Evolutionary conservation across 2,888 invertebrate species (phyloP).

Genomic region (Amblyjoppa proteus): DNA sequence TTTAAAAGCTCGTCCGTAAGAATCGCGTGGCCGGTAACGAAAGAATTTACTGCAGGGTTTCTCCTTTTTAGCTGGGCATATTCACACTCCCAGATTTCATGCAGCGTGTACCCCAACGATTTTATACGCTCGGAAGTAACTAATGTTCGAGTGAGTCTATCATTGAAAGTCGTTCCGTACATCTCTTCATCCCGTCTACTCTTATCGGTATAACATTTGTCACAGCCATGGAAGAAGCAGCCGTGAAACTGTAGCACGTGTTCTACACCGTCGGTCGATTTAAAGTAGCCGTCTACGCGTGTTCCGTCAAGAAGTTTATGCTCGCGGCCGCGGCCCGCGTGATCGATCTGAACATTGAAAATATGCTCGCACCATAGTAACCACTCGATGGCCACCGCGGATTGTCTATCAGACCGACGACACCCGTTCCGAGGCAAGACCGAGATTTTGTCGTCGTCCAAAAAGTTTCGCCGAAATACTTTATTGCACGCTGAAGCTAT

Average conservation of each 20-base stretch:
- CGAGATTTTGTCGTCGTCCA: constrained; percentile 13
- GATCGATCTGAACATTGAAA: background rate
- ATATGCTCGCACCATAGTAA: background rate
- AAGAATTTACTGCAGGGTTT: background rate
- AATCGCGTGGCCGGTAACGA: background rate
- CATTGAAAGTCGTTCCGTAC: background rate
- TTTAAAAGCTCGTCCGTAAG: background rate
- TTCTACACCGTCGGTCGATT: background rate
- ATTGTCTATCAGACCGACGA: constrained; percentile 1
- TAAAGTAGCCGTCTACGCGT: constrained; percentile 15
- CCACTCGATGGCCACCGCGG: background rate
- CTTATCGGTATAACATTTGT: background rate
- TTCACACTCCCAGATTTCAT: constrained; percentile 12
- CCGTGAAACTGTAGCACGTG: constrained; percentile 14
- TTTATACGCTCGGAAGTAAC: background rate
- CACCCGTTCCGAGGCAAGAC: constrained; percentile 26
- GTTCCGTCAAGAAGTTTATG: background rate
- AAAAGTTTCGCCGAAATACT: constrained; percentile 41
- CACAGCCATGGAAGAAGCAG: background rate
- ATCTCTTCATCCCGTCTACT: background rate
- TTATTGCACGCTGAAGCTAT: constrained; percentile 47
- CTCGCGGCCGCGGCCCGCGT: background rate
- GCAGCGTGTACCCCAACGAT: background rate
- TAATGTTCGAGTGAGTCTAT: background rate
- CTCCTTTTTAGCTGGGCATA: background rate